phyloP scores from a whole-genome alignment of 2,888 invertebrate species.

The Drosophila subquinaria region DNA sequence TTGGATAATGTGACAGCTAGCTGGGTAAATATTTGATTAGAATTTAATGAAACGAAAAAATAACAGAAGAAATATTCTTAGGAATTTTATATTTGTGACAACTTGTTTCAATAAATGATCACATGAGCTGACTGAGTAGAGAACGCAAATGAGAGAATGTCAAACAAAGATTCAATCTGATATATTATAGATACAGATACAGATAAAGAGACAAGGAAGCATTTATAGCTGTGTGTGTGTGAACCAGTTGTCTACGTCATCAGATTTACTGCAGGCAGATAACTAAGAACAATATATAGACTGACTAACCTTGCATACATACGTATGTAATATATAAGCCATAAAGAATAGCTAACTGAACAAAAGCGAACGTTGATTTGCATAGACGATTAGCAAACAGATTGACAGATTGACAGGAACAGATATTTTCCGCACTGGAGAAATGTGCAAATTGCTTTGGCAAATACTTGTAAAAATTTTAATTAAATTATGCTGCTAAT shows the following conservation, averaged over 20 bases:
- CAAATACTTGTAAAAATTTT: slow-evolving; percentile 23
- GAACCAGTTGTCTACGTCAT: slow-evolving; percentile 29
- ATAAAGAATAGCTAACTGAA: slow-evolving; percentile 14
- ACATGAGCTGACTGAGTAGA: slow-evolving; percentile 20
- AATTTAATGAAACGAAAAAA: slow-evolving; percentile 14
- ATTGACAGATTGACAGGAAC: slow-evolving; percentile 26
- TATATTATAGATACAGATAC: slow-evolving; percentile 6
- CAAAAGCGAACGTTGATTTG: slow-evolving; percentile 38
- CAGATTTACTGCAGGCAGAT: slow-evolving; percentile 11
- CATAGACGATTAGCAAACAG: slow-evolving; percentile 22
- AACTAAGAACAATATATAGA: slow-evolving; percentile 19
- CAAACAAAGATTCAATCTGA: slow-evolving; percentile 17
- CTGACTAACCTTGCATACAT: slow-evolving; percentile 49
- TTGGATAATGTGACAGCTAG: slow-evolving; percentile 30
- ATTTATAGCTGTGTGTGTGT: slow-evolving; percentile 1
- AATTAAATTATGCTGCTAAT: slow-evolving; percentile 54
- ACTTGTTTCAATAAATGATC: slow-evolving; percentile 36
- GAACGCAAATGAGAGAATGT: slow-evolving; percentile 19
- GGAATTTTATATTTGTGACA: slow-evolving; percentile 1
- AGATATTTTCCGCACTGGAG: slow-evolving; percentile 35
- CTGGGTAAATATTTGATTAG: slow-evolving; percentile 16
- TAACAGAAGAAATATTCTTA: neutral
- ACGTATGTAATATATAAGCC: neutral
- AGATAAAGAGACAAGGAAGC: slow-evolving; percentile 43
- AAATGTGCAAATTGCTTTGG: slow-evolving; percentile 7